Evolutionary conservation across 2,113 vertebrate genomes (phyloP).

Genomic region (Muntiacus reevesi): DNA sequence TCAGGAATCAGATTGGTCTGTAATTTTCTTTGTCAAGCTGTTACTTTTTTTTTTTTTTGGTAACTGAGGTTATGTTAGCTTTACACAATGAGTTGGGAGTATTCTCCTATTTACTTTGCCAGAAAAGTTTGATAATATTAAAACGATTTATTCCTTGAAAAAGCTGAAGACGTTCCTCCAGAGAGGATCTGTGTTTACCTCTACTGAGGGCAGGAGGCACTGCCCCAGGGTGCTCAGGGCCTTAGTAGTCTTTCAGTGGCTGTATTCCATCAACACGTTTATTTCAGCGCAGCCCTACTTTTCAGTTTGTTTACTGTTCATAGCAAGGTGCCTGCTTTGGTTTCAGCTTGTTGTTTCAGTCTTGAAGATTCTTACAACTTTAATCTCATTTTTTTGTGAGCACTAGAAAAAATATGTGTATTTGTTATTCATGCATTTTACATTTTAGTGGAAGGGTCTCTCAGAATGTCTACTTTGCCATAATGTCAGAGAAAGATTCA

Average conservation of each 20-base stretch:
- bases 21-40: neutral
- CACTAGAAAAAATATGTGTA: neutral
- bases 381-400: neutral
- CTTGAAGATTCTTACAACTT: neutral
- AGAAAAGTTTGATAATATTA: neutral
- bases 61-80: neutral
- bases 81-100: neutral
- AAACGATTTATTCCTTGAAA: neutral
- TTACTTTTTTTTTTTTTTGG: neutral
- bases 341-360: neutral
- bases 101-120: neutral
- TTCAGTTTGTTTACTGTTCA: neutral
- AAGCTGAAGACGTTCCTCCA: neutral
- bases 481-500: neutral
- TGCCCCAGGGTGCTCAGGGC: neutral
- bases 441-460: neutral
- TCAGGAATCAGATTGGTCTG: neutral
- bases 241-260: fast-evolving
- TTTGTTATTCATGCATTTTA: neutral
- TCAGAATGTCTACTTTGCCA: neutral
- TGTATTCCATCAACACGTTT: neutral
- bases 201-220: neutral
- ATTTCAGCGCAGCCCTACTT: neutral
- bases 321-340: neutral
- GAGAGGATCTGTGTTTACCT: neutral